phyloP scores from a whole-genome alignment of 2,113 vertebrate genomes.

The Ochotona curzoniae region DNA sequence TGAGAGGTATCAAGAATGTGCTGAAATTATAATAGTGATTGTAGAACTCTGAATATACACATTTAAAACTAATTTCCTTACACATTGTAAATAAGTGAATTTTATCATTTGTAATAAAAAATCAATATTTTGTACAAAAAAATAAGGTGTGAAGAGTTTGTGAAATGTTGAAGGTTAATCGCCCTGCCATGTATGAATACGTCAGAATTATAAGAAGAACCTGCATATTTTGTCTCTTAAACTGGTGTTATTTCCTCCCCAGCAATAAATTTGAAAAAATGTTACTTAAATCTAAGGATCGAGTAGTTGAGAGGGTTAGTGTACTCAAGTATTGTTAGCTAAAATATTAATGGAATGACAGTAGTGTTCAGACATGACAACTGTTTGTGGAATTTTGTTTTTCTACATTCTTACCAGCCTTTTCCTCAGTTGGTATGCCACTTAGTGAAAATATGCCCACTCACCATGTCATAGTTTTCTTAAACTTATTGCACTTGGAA shows the following conservation, averaged over 20 bases:
- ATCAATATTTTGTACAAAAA: background rate
- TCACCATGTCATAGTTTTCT: background rate
- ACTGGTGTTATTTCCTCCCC: background rate
- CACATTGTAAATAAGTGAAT: background rate
- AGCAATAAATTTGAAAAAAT: background rate
- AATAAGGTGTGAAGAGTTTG: background rate
- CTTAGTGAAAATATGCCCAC: constrained; percentile 18
- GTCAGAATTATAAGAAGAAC: background rate
- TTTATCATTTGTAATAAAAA: background rate
- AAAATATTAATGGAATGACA: background rate
- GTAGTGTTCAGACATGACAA: constrained; percentile 7
- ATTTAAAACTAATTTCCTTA: background rate
- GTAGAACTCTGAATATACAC: background rate
- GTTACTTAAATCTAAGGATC: constrained; percentile 28
- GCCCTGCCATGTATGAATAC: background rate
- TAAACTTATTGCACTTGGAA: constrained; percentile 30
- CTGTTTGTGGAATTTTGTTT: background rate
- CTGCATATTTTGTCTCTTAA: background rate
- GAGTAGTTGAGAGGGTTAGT: background rate
- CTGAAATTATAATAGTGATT: constrained; percentile 15
- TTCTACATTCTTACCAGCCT: background rate
- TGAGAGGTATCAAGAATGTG: background rate
- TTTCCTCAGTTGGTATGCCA: background rate
- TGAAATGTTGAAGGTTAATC: background rate
- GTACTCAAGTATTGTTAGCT: background rate